Evolutionary conservation across 2,797 vertebrate genomes (phyloP).

Genomic region (Echeneis naucrates): DNA sequence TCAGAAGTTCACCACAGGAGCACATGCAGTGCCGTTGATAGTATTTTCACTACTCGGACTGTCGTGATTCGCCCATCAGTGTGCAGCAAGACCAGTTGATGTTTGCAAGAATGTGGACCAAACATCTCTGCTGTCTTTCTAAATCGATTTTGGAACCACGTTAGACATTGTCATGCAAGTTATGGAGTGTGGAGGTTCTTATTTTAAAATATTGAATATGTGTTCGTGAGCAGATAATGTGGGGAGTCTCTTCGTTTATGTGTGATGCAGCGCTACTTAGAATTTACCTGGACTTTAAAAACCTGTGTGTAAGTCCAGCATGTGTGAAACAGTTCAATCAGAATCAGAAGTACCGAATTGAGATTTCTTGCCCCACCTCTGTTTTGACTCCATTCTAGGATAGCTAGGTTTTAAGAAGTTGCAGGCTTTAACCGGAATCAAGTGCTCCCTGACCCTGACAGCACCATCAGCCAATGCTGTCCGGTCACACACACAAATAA

Average conservation of each 20-base stretch:
- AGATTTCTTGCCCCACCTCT: neutral
- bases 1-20: neutral
- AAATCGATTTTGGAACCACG: neutral
- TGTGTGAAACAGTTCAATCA: neutral
- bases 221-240: slow-evolving; percentile 11
- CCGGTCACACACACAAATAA: neutral
- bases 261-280: slow-evolving; percentile 18
- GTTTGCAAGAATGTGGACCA: neutral
- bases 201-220: too few species aligned
- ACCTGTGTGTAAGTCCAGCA: slow-evolving; percentile 5
- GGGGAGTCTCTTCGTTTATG: neutral
- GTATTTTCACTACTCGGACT: neutral
- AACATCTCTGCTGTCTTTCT: neutral
- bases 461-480: neutral
- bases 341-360: neutral
- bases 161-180: neutral
- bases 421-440: neutral
- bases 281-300: slow-evolving; percentile 12
- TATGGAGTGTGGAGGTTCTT: too few species aligned
- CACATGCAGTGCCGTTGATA: neutral
- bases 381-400: neutral
- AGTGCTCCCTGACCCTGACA: neutral
- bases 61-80: neutral
- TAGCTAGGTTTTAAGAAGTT: neutral
- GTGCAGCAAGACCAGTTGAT: neutral